Base-by-base conservation (phyloP, 1,140 invertebrate species). In the Leptopilina boulardi region DNA sequence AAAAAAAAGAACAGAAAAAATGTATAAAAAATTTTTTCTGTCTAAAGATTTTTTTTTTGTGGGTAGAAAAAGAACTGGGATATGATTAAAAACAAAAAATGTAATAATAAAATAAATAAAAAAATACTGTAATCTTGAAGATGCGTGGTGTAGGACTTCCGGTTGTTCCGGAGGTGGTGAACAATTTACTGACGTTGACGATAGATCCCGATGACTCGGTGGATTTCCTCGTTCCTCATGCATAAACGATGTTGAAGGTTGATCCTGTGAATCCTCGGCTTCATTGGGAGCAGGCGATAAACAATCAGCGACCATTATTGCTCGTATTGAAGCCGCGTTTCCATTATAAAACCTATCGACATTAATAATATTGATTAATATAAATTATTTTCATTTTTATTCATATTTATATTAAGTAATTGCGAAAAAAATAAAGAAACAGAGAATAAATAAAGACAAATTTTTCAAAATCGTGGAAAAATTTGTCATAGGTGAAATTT, bases 241-340 rank as follows among this genome's bases (percentile, higher is more conserved):
- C 72, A 80, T 44, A 74, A 84, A 86, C n/a, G 88, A 85, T 13
- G 78, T 85, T 15, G 87, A 86, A 13, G 84, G 82, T 59, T 89
- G 75, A 73, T 73, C 83, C 21, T 87, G 81, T 38, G 82, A 75
- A 41, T 82, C 79, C 73, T 84, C 85, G 21, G 85, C 79, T 82
- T 90, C 86, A 42, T 84, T 85, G 73, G 79, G 85, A 78, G 88
- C 89, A 73, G 87, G 89, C 75, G 88, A 89, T 13, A 93, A 85
- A 89, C 94, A 95, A 87, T 95, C 94, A 0, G 95, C 94, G n/a
- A 96, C 91, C 92, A 95, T 94, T 71, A 96, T 92, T n/a, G 94
- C 93, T 73, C 95, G 92, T 42, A 97, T 93, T 0, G 95, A 96
- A 79, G 95, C 96, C 3, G 95, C 95, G 90, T 96, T 97, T 5